A percentile compares a stretch with the other conserved stretches of the same genome.
Conservation (phyloP, 1,140 invertebrate genomes). For the Penaeus chinensis region DNA sequence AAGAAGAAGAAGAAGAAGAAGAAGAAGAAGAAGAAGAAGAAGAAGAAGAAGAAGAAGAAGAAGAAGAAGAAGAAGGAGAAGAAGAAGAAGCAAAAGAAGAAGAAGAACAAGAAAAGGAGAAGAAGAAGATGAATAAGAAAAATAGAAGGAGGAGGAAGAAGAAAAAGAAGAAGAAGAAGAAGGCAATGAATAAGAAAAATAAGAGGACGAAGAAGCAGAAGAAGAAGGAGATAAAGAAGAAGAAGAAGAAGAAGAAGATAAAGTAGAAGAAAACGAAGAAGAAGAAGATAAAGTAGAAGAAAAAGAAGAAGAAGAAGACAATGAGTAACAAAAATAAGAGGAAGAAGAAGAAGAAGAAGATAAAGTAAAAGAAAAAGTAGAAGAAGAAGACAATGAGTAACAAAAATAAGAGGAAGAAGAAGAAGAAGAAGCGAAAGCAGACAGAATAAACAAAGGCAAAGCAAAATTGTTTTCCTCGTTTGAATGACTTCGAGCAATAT, state of each 20-base stretch:
- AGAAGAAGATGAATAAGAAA: background rate
- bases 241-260: background rate
- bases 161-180: background rate
- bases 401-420: background rate
- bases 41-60: accelerated
- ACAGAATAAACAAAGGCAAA: too few species aligned
- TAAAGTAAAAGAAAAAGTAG: background rate
- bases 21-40: too few species aligned
- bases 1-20: too few species aligned
- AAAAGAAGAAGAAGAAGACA: too few species aligned
- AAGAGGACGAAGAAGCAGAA: background rate
- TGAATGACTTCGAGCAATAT: too few species aligned
- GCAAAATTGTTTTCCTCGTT: too few species aligned
- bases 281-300: too few species aligned
- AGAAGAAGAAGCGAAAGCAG: background rate
- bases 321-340: background rate
- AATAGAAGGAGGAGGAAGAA: background rate
- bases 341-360: background rate
- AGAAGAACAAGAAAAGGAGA: background rate
- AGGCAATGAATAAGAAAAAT: background rate
- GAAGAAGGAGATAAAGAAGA: background rate
- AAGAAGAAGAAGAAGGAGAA: background rate
- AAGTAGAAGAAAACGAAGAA: too few species aligned
- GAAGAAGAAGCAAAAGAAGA: background rate
- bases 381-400: background rate